phyloP scores from a whole-genome alignment of 2,797 vertebrate species.

The Platalea minor region DNA sequence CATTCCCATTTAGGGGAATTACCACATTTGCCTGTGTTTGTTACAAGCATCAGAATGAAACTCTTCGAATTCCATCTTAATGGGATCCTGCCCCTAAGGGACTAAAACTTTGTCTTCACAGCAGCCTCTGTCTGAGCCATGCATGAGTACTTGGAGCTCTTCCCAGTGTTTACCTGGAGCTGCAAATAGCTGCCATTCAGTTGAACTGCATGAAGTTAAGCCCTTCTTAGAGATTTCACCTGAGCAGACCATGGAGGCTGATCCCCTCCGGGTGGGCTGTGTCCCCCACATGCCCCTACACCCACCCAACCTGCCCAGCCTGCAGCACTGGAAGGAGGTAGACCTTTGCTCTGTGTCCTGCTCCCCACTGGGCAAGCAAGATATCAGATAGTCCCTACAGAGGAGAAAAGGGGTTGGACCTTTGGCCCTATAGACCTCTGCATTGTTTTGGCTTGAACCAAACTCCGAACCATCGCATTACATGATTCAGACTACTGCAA shows the following conservation, averaged over 20 bases:
- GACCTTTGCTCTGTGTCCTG: not conserved
- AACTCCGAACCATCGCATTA: accelerated
- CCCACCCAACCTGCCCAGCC: not conserved
- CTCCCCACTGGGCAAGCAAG: not conserved
- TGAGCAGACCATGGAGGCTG: not conserved
- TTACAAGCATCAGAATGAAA: not conserved
- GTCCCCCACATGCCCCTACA: not conserved
- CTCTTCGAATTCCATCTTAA: not conserved
- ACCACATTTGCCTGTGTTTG: not conserved
- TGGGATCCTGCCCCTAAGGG: not conserved
- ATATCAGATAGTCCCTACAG: not conserved
- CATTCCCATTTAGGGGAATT: not conserved
- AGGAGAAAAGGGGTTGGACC: not conserved
- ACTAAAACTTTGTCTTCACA: not conserved
- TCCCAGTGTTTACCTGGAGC: constrained; percentile 1
- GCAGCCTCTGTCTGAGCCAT: not conserved
- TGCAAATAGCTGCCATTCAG: not conserved
- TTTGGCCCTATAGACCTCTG: not conserved
- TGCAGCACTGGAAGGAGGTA: not conserved
- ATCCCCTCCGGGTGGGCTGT: not conserved
- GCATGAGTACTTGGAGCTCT: not conserved
- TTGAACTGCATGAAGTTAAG: not conserved
- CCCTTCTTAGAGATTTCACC: not conserved
- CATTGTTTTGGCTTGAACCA: not conserved
- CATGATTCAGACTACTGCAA: not conserved